Evolutionary conservation across 1,140 invertebrate genomes (phyloP).

Genomic region (Pseudomyrmex flavicornis): DNA sequence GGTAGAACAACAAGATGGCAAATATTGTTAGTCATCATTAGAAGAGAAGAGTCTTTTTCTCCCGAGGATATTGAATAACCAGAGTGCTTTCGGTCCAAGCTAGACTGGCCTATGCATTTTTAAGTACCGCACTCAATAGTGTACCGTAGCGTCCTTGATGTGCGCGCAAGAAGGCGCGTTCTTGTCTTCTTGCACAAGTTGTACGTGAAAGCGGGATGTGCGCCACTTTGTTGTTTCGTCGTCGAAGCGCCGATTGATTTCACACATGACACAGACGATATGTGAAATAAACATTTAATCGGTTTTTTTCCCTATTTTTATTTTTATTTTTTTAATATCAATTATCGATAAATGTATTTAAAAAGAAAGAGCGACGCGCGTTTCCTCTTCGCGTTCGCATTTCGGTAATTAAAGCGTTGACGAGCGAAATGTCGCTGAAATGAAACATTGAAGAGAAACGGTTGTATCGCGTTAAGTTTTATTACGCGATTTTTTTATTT

Average conservation of each 20-base stretch:
- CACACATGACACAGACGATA: background rate
- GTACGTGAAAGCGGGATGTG: background rate
- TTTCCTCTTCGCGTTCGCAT: too few species aligned
- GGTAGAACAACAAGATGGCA: conserved; percentile 34
- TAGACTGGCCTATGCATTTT: conserved; percentile 80
- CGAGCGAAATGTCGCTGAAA: too few species aligned
- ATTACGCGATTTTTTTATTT: too few species aligned
- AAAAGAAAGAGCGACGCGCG: too few species aligned
- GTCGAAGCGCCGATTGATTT: background rate
- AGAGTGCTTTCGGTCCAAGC: conserved; percentile 77
- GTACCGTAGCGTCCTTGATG: conserved; percentile 54
- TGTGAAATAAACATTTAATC: too few species aligned
- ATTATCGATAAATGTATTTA: too few species aligned
- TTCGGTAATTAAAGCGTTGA: too few species aligned
- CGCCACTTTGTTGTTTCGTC: background rate
- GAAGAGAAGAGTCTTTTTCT: conserved; percentile 38
- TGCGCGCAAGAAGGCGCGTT: conserved; percentile 7
- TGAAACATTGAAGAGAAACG: too few species aligned
- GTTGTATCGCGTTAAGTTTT: too few species aligned
- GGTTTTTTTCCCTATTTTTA: too few species aligned
- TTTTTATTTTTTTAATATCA: too few species aligned
- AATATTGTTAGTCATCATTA: conserved; percentile 73
- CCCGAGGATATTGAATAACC: conserved; percentile 53
- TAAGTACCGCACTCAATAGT: conserved; percentile 72
- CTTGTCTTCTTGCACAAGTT: background rate